Conservation (phyloP, 2,113 vertebrate genomes). For the Neolamprologus cancellatus region DNA sequence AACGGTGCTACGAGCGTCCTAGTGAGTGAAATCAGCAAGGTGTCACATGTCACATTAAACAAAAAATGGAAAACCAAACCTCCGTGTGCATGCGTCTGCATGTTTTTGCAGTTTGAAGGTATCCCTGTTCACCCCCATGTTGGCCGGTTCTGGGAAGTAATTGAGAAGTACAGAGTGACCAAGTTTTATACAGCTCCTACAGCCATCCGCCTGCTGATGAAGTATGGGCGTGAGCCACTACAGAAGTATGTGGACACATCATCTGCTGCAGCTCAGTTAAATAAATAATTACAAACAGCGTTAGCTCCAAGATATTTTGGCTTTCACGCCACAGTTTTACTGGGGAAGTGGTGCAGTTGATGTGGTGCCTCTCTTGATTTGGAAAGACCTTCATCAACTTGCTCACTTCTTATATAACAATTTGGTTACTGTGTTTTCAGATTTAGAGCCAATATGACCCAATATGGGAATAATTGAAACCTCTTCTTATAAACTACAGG, state of each 20-base stretch:
- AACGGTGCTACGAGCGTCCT: conserved; percentile 73
- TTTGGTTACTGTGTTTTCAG: not conserved
- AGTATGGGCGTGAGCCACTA: conserved; percentile 68
- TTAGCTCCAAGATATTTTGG: not conserved
- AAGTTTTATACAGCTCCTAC: conserved; percentile 78
- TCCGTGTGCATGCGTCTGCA: not conserved
- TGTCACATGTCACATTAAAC: not conserved
- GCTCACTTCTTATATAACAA: not conserved
- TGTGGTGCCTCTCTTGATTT: not conserved
- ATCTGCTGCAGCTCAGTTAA: not conserved
- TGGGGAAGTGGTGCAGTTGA: not conserved
- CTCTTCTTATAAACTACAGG: not conserved
- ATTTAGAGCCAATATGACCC: not conserved
- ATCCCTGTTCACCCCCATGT: conserved; percentile 71
- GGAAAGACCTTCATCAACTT: not conserved
- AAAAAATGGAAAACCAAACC: not conserved
- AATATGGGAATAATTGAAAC: not conserved
- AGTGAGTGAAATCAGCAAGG: conserved; percentile 38
- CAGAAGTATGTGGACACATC: conserved; percentile 51
- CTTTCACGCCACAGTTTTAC: not conserved
- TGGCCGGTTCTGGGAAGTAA: conserved; percentile 72
- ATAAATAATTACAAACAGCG: not conserved
- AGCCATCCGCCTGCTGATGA: conserved; percentile 76
- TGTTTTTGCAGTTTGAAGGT: conserved; percentile 69
- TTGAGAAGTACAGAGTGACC: conserved; percentile 74